Evolutionary conservation across 2,888 invertebrate genomes (phyloP).

Genomic region (Ceraclea dissimilis): DNA sequence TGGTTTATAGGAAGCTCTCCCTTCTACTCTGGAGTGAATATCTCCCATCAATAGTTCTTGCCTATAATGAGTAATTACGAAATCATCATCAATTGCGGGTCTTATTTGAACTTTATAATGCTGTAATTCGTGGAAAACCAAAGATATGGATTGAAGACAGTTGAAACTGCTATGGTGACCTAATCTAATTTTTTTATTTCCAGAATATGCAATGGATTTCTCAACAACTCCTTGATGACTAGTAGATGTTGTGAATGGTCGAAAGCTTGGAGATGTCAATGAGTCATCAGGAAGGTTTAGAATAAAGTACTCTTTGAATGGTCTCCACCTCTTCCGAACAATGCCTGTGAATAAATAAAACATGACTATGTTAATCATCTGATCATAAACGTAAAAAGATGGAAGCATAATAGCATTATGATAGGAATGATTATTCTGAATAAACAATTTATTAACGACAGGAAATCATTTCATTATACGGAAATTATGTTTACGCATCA

Average conservation of each 20-base stretch:
- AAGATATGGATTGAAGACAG: conserved; percentile 42
- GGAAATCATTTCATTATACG: neutral
- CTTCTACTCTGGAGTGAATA: conserved; percentile 39
- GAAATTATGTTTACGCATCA: neutral
- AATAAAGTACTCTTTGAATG: conserved; percentile 32
- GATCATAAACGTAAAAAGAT: neutral
- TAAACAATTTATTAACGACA: neutral
- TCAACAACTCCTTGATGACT: conserved; percentile 6
- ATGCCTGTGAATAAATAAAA: conserved; percentile 24
- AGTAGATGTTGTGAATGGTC: conserved; percentile 12
- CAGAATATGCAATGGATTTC: neutral
- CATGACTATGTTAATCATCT: neutral
- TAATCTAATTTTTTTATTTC: conserved; percentile 16
- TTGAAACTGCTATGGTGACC: conserved; percentile 34
- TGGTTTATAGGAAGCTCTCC: conserved; percentile 41
- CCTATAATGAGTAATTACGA: conserved; percentile 32
- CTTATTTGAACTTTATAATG: conserved; percentile 43
- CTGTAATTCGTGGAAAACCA: conserved; percentile 49
- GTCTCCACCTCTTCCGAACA: conserved; percentile 31
- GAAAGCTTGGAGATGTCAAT: conserved; percentile 10
- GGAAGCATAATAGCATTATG: too few species aligned
- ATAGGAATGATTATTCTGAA: neutral
- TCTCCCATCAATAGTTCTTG: conserved; percentile 47
- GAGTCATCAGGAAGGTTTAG: conserved; percentile 27
- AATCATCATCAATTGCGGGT: conserved; percentile 30